Evolutionary conservation across 1,140 invertebrate genomes (phyloP).

Genomic region (Diabrotica virgifera): DNA sequence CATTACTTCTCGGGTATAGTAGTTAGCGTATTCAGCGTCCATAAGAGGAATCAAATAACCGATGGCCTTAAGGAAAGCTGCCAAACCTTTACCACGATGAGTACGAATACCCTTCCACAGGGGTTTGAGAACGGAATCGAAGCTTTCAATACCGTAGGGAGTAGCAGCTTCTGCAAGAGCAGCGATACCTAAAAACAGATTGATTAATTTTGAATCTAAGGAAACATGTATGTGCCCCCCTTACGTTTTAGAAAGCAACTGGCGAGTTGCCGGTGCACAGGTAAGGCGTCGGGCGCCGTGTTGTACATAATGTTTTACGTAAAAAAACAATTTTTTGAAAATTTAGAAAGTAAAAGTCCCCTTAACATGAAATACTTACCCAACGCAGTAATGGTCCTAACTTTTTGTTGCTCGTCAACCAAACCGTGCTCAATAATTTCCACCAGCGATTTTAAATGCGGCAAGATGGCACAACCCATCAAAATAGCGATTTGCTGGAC

Average conservation of each 20-base stretch:
- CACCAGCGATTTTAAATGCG: constrained; percentile 95
- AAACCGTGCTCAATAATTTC: constrained; percentile 99
- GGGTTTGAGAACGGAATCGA: constrained; percentile 98
- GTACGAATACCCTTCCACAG: constrained; percentile 98
- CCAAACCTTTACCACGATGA: constrained; percentile 96
- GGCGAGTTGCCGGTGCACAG: too few species aligned
- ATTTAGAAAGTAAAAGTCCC: not conserved
- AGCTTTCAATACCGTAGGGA: constrained; percentile 99
- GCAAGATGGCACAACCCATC: constrained; percentile 99
- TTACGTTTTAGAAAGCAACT: too few species aligned
- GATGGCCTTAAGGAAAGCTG: constrained; percentile 98
- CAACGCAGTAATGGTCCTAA: constrained; percentile 96
- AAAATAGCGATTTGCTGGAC: constrained; percentile 99
- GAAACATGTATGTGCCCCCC: too few species aligned
- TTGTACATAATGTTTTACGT: too few species aligned
- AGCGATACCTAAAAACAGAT: constrained; percentile 72
- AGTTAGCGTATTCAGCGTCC: constrained; percentile 99
- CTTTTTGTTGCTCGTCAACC: constrained; percentile 85
- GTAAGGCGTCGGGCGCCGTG: too few species aligned
- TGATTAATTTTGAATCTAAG: too few species aligned
- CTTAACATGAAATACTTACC: not conserved
- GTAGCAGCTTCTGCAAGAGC: constrained; percentile 97
- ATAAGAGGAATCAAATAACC: constrained; percentile 99
- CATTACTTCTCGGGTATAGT: constrained; percentile 99
- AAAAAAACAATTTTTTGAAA: not conserved